Conservation (phyloP, 2,888 invertebrate genomes). For the Netelia fuscicornis region DNA sequence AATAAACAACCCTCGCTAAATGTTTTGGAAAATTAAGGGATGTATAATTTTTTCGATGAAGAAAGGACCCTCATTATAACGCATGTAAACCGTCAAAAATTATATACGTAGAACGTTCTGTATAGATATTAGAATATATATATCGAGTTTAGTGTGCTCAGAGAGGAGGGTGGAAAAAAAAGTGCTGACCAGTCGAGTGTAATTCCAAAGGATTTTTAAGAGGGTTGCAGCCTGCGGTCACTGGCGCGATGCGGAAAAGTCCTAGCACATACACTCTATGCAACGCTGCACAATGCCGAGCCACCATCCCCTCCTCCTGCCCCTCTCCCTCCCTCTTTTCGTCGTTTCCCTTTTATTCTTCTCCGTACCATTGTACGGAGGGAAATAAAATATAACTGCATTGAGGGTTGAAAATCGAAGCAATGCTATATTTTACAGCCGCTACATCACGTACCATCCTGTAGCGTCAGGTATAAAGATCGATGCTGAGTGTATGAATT, state of each 20-base stretch:
- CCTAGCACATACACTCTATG: neutral
- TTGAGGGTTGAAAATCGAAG: constrained; percentile 71
- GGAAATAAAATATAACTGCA: constrained; percentile 24
- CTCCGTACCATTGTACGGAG: neutral
- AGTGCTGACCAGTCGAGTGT: constrained; percentile 80
- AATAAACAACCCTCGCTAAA: constrained; percentile 35
- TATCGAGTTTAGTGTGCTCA: constrained; percentile 16
- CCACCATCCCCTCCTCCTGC: neutral
- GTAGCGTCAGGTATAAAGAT: constrained; percentile 46
- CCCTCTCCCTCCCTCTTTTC: neutral
- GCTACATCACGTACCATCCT: constrained; percentile 7
- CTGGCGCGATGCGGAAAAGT: constrained; percentile 18
- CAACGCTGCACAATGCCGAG: constrained; percentile 15
- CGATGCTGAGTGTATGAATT: constrained; percentile 75
- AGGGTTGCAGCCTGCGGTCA: constrained; percentile 22
- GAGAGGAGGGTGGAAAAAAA: constrained; percentile 64
- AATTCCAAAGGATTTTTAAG: constrained; percentile 70
- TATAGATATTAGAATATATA: constrained; percentile 11
- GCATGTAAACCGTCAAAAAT: constrained; percentile 79
- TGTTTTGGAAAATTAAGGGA: constrained; percentile 5
- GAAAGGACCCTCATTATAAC: constrained; percentile 73
- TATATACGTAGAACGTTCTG: constrained; percentile 65
- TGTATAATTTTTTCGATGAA: constrained; percentile 57
- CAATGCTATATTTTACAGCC: constrained; percentile 64
- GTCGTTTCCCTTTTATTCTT: too few species aligned